Conservation (phyloP, 2,113 vertebrate species). For the Zosterops japonicus region DNA sequence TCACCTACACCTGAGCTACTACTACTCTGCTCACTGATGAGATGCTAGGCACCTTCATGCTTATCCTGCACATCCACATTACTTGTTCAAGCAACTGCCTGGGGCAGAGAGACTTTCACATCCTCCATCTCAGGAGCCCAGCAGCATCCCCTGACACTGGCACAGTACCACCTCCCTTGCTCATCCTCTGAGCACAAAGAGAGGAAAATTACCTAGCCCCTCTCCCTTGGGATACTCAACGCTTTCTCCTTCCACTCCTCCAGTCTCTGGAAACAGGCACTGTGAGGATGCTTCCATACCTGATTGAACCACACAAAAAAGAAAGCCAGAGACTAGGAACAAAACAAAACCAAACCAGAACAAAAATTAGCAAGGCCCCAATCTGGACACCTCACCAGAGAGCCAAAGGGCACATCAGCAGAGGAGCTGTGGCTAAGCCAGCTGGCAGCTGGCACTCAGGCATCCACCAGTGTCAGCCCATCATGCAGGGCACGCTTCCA, state of each 20-base stretch:
- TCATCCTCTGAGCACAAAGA: not conserved
- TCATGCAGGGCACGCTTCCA: constrained; percentile 94
- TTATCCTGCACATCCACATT: not conserved
- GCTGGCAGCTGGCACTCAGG: constrained; percentile 45
- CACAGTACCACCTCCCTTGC: not conserved
- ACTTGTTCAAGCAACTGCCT: not conserved
- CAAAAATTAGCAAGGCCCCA: not conserved
- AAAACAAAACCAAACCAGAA: not conserved
- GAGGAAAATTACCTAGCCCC: not conserved
- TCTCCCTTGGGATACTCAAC: not conserved
- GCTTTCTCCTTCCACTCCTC: constrained; percentile 7
- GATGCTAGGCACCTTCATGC: not conserved
- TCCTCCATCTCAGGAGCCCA: not conserved
- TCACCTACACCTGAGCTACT: not conserved
- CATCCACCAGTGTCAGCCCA: constrained; percentile 88
- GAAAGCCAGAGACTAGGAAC: constrained; percentile 2
- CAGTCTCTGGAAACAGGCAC: not conserved
- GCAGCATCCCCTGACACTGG: not conserved
- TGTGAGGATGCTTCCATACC: not conserved
- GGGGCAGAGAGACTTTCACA: not conserved
- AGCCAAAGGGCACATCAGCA: not conserved
- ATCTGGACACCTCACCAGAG: fast-evolving
- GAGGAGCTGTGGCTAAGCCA: not conserved
- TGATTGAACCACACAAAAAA: not conserved
- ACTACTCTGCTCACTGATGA: not conserved